These are phyloP conservation scores for Heliconius aoede DNA, from an alignment of 2,888 invertebrate species.

Conservation along the genomic window DNA sequence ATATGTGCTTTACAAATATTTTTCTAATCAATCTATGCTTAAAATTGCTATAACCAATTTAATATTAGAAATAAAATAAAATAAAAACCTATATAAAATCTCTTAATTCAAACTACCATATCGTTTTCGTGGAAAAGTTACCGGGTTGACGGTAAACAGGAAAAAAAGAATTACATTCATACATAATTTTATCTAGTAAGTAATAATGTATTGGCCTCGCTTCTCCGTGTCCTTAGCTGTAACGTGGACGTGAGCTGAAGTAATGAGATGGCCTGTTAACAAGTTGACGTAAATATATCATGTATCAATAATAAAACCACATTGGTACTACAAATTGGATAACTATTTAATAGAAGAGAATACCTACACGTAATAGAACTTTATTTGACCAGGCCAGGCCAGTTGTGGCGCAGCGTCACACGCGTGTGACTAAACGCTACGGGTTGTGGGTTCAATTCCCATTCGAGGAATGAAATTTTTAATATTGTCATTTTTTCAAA, in stretches of 20 bases:
- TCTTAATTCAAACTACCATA: not conserved
- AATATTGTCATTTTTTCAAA: no score
- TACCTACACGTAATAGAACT: not conserved
- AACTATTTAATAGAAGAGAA: not conserved
- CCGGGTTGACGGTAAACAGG: not conserved
- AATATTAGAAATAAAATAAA: no score
- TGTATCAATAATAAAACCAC: constrained; percentile 51
- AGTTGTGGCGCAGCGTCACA: no score
- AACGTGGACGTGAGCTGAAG: constrained; percentile 71
- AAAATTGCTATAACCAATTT: not conserved
- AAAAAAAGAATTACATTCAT: constrained; percentile 25
- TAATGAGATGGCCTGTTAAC: constrained; percentile 75
- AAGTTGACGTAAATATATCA: constrained; percentile 73
- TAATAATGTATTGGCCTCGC: constrained; percentile 59
- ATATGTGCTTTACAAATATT: no score
- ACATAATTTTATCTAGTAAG: constrained; percentile 57
- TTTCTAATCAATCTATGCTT: not conserved
- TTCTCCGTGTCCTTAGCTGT: constrained; percentile 72
- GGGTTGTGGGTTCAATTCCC: no score
- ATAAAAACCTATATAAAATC: not conserved
- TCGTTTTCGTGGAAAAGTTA: not conserved
- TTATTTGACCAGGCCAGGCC: no score
- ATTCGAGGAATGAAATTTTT: no score
- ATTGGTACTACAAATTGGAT: constrained; percentile 26
- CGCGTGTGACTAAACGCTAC: no score